A percentile compares a stretch with the other conserved stretches of the same genome.
phyloP scores from a whole-genome alignment of 2,888 invertebrate genomes.

The Pediacus dermestoides region DNA sequence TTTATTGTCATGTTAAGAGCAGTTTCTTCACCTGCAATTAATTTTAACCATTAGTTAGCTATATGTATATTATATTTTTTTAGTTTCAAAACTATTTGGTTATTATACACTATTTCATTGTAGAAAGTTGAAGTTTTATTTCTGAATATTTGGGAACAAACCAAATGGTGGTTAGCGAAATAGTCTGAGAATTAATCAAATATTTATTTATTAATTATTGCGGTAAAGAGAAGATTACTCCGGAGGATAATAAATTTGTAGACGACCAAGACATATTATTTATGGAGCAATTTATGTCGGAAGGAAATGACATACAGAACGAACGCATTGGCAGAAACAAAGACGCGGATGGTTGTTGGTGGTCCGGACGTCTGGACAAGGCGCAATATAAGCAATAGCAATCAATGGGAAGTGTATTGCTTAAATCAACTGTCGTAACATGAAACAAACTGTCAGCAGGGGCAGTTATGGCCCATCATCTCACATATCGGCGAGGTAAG shows the following conservation, averaged over 20 bases:
- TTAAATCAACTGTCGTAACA: slow-evolving; percentile 48
- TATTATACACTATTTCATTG: too few species aligned
- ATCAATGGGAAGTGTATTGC: slow-evolving; percentile 44
- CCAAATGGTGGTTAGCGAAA: too few species aligned
- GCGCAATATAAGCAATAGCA: slow-evolving; percentile 37
- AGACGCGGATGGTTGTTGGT: too few species aligned
- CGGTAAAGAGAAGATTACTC: slow-evolving; percentile 35
- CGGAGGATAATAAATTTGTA: slow-evolving; percentile 36
- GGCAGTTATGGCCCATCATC: slow-evolving; percentile 49
- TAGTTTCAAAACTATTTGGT: too few species aligned
- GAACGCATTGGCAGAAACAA: slow-evolving; percentile 40
- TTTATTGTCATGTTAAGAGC: too few species aligned
- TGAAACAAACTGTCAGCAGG: slow-evolving; percentile 47
- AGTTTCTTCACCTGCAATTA: too few species aligned
- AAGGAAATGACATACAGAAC: slow-evolving; percentile 28
- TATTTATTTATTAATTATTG: slow-evolving; percentile 34
- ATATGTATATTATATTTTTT: too few species aligned
- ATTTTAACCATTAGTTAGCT: too few species aligned
- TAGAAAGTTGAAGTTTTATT: too few species aligned
- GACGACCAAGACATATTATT: slow-evolving; percentile 41
- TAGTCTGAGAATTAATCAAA: background rate
- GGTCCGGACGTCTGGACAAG: background rate
- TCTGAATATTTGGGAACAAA: slow-evolving; percentile 1
- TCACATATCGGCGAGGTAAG: slow-evolving; percentile 48
- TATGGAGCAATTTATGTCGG: slow-evolving; percentile 36